Evolutionary conservation across 2,113 vertebrate species (phyloP), one percentile per base, ranked within the genome.

Genomic region (Gallinago media): DNA sequence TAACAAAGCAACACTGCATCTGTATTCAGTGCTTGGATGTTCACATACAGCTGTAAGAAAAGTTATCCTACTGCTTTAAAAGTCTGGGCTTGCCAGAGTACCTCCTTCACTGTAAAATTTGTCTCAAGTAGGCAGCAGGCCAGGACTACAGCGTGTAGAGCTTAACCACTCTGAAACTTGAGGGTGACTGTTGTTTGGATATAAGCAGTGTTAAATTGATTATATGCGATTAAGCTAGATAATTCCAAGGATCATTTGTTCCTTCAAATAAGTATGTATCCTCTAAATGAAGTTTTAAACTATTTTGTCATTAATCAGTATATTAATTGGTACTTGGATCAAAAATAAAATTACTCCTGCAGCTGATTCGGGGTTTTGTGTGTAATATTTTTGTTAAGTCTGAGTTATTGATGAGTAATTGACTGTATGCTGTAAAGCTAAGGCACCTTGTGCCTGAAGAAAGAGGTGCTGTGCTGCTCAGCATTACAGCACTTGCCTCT

Each of bases 321-420:
- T 55, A 7, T 66, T 77, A 34, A 67, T 16, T 50, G 32, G 36
- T 13, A 26, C 4, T 22, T 34, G 2, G 34, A 74, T 95, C 40
- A 73, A 75, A 63, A 95, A 89, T 94, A 89, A 92, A 96, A 1
- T 9, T 27, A 3, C 38, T 94, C 2, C 68, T 70, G 22, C 36
- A 65, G 71, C 61, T 59, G 25, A 21, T 42, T 26, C 42, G 25
- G 2, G 2, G 44, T 19, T 46, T 1, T 22, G 3, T 65, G 62
- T 59, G 61, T 27, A 2, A 2, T 56, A 7, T 74, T 73, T 93
- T 61, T 82, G 47, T 42, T 34, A 8, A 49, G 15, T 14, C 8
- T 7, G 46, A 68, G 25, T 31, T 74, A 19, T 0, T 9, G 70
- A 4, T 22, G 36, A 75, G 32, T 50, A 12, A 27, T 26, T 8